Evolutionary conservation across 2,888 invertebrate species (phyloP), one percentile per base, ranked within the genome.

Genomic region (Pristionchus arcanus): DNA sequence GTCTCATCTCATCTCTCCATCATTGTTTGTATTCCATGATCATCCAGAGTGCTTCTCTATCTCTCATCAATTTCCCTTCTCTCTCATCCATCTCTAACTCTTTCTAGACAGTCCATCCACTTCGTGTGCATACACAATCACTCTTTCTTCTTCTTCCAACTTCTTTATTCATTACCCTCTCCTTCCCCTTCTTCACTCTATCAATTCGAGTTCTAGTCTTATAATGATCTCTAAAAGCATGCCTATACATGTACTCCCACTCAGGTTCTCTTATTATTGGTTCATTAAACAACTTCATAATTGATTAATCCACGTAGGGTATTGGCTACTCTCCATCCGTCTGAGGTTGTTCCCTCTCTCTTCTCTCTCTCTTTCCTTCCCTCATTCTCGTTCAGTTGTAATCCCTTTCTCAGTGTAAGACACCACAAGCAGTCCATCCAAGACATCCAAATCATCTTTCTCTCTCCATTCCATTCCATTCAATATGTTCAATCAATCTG

Each of bases 341-440:
- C 31, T 21, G 42, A 77, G 77, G 42, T 49, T 81, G 81, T 81
- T 81, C 81, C 49, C 71, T 63, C 63, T 63, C 85, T 37, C 86
- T 63, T 59, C 42, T 37, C 63, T n/a, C 66, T 42, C 86, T 63
- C 86, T 63, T 66, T 86, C 86, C 42, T 63, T 63, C 63, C 53
- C 37, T 37, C 42, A n/a, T 53, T 63, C 63, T 63, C 86, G 34
- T 63, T 68, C 66, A 53, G 68, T 68, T 68, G 63, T 85, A 85
- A 59, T 68, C 55, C 68, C 87, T 42, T 53, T 59, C 68, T 68
- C 87, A 85, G 84, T 87, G 87, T 87, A 87, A 87, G 87, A 68
- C 28, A 85, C 81, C 81, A 71, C 71, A 53, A 84, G 84, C 84
- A 85, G 63, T 85, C 85, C 85, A 63, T 85, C 49, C 59, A 59